Percentiles rank a stretch among this genome's conserved stretches.
phyloP scores from a whole-genome alignment of 2,113 vertebrate genomes.

The Steatornis caripensis region DNA sequence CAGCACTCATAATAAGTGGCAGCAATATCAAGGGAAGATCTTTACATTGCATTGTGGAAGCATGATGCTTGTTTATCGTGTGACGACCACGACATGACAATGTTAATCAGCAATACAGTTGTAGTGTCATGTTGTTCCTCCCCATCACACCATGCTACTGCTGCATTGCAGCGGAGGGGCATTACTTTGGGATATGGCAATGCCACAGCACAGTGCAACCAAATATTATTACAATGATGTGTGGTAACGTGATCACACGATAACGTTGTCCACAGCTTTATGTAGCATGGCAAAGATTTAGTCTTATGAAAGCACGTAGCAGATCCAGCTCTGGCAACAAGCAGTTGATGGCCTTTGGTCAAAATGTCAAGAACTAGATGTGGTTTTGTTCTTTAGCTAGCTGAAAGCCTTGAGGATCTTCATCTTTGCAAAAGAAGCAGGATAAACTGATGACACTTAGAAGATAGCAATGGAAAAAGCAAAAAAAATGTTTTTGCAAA shows the following conservation, averaged over 20 bases:
- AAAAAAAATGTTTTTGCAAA: background rate
- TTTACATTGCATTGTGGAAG: background rate
- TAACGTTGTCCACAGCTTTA: background rate
- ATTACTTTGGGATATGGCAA: background rate
- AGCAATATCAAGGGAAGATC: background rate
- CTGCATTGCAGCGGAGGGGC: background rate
- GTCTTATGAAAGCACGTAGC: background rate
- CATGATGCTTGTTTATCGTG: background rate
- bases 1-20: background rate
- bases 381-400: background rate
- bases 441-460: background rate
- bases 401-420: background rate
- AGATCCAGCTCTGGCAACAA: background rate
- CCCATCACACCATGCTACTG: background rate
- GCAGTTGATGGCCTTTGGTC: background rate
- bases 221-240: background rate
- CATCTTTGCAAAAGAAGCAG: background rate
- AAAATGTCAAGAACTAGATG: background rate
- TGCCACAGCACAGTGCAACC: background rate
- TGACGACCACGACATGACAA: background rate
- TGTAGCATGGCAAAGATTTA: background rate
- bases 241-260: accelerated
- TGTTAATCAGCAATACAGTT: background rate
- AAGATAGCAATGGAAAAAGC: background rate
- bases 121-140: background rate